These are phyloP conservation scores for Alloplasta piceator DNA, from an alignment of 2,888 invertebrate genomes.

Conservation along the genomic window DNA sequence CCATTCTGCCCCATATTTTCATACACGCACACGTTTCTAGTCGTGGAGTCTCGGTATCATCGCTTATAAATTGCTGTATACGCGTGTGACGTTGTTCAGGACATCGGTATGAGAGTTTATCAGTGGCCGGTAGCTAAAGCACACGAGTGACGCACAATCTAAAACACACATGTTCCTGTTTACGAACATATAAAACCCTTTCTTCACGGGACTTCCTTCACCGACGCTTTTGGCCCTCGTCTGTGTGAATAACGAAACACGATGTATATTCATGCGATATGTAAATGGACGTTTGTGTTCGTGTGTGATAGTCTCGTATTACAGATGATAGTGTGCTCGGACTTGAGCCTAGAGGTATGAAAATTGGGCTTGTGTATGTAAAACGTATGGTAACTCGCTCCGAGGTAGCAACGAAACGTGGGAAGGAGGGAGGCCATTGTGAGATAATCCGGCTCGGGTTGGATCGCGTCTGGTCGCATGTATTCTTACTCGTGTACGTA, in stretches of 20 bases:
- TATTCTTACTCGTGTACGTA: neutral
- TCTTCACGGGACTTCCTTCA: slow-evolving; percentile 36
- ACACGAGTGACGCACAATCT: slow-evolving; percentile 5
- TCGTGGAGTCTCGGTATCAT: neutral
- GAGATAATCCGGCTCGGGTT: slow-evolving; percentile 72
- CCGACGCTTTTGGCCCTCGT: slow-evolving; percentile 32
- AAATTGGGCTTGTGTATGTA: slow-evolving; percentile 12
- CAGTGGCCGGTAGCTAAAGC: slow-evolving; percentile 47
- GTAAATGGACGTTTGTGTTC: slow-evolving; percentile 27
- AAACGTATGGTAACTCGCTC: slow-evolving; percentile 42
- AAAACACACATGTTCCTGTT: slow-evolving; percentile 50
- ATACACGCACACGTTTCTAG: neutral
- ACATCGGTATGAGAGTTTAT: slow-evolving; percentile 38
- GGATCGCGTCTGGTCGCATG: slow-evolving; percentile 13
- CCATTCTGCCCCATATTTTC: slow-evolving; percentile 8
- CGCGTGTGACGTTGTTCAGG: slow-evolving; percentile 12
- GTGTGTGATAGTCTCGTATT: slow-evolving; percentile 21
- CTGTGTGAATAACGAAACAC: slow-evolving; percentile 20
- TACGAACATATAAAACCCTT: slow-evolving; percentile 28
- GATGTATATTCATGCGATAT: slow-evolving; percentile 48
- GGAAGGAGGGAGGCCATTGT: slow-evolving; percentile 73
- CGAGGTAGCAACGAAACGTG: slow-evolving; percentile 72
- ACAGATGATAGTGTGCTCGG: slow-evolving; percentile 4
- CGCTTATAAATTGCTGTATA: slow-evolving; percentile 17
- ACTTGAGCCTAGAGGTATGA: slow-evolving; percentile 8